These are phyloP conservation scores for Zophobas morio DNA, from an alignment of 1,140 invertebrate species.

Conservation along the genomic window DNA sequence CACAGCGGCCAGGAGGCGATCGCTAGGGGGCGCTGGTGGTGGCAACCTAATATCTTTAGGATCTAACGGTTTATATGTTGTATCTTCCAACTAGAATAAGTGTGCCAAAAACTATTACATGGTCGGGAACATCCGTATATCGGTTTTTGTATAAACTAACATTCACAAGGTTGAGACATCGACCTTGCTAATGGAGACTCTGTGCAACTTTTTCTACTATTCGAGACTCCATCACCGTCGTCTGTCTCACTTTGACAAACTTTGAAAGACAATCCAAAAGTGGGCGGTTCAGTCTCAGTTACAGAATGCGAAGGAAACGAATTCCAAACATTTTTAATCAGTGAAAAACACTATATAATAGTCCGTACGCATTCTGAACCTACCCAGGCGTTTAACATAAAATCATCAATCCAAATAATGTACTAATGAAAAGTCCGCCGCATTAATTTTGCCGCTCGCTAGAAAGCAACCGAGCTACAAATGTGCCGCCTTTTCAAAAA, in stretches of 20 bases:
- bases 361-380: too few relatives aligned
- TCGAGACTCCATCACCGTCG: conserved; percentile 14
- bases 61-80: conserved; percentile 91
- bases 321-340: not conserved
- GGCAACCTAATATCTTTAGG: conserved; percentile 92
- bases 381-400: too few relatives aligned
- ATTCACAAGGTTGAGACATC: conserved; percentile 35
- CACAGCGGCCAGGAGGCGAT: conserved; percentile 90
- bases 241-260: conserved; percentile 17
- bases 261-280: not conserved
- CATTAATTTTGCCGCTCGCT: too few relatives aligned
- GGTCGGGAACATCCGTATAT: conserved; percentile 22
- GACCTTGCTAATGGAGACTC: conserved; percentile 19
- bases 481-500: too few relatives aligned
- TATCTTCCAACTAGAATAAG: conserved; percentile 85
- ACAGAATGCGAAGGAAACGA: not conserved
- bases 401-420: too few relatives aligned
- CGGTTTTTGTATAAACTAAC: conserved; percentile 35
- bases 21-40: conserved; percentile 93
- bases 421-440: too few relatives aligned
- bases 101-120: conserved; percentile 55
- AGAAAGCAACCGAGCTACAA: too few relatives aligned
- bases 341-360: not conserved
- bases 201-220: not conserved
- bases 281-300: not conserved